These are phyloP conservation scores for Corella eumyota DNA, from an alignment of 23 tunicate genomes.

Conservation along the genomic window DNA sequence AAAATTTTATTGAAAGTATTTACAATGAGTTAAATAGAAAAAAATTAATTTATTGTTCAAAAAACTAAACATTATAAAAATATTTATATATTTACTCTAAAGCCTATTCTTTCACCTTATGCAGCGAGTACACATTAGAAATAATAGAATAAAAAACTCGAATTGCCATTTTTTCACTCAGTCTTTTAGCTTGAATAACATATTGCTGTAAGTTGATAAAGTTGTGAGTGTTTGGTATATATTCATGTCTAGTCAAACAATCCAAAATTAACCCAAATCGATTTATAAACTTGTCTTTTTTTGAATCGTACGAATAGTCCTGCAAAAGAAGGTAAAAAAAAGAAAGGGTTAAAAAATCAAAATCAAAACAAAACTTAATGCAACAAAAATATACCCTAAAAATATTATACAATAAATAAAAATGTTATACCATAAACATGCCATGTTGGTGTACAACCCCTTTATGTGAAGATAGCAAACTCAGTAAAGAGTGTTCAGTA, in stretches of 20 bases:
- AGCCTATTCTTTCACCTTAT: no score
- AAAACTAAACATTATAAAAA: no score
- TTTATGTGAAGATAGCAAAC: conserved; percentile 39
- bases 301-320: conserved; percentile 33
- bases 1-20: no score
- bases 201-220: conserved; percentile 61
- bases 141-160: conserved; percentile 50
- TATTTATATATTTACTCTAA: no score
- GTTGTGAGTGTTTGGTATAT: conserved; percentile 16
- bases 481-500: conserved; percentile 63
- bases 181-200: conserved; percentile 44
- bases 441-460: conserved; percentile 80
- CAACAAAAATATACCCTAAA: no score
- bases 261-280: conserved; percentile 56
- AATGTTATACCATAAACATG: conserved; percentile 40
- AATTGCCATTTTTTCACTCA: conserved; percentile 48
- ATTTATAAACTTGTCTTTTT: conserved; percentile 12
- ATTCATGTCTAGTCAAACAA: conserved; percentile 57
- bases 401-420: no score
- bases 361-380: no score
- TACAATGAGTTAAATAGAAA: no score
- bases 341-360: no score
- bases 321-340: conserved; percentile 1
- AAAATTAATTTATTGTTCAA: no score
- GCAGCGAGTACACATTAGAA: conserved; percentile 40